These are phyloP conservation scores for Margarornis squamiger DNA, from an alignment of 2,797 vertebrate species.

Conservation along the genomic window DNA sequence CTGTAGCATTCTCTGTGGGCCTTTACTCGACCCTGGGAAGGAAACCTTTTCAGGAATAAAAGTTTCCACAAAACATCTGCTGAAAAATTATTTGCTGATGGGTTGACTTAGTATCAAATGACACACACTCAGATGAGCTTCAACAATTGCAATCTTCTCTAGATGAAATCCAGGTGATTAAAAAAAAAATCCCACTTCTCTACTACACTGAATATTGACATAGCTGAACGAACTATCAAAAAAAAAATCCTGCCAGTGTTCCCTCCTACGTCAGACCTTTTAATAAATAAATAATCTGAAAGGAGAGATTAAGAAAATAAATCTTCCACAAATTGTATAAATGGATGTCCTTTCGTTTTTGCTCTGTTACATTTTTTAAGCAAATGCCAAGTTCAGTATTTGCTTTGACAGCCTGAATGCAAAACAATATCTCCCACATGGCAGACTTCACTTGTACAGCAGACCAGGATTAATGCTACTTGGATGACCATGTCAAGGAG, in stretches of 20 bases:
- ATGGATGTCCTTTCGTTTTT: neutral
- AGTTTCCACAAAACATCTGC: conserved; percentile 28
- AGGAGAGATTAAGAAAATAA: conserved; percentile 17
- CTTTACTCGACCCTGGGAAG: neutral
- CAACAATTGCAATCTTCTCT: neutral
- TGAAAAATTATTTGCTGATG: conserved; percentile 22
- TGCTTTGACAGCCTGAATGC: conserved; percentile 1
- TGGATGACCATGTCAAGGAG: neutral
- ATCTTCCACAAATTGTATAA: conserved; percentile 31
- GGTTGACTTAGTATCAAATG: neutral
- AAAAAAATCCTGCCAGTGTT: neutral
- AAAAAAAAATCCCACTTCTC: neutral
- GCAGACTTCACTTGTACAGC: neutral
- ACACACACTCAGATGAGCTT: neutral
- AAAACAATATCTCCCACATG: neutral
- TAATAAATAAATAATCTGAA: conserved; percentile 13
- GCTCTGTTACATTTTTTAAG: conserved; percentile 15
- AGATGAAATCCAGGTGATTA: neutral
- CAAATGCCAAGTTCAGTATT: conserved; percentile 43
- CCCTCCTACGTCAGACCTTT: neutral
- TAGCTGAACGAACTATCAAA: neutral
- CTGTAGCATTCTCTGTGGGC: neutral
- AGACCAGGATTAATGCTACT: conserved; percentile 6
- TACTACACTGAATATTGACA: neutral
- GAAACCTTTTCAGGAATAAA: conserved; percentile 3